Base-by-base conservation (phyloP, 2,888 invertebrate genomes). In the Euproctis similis region DNA sequence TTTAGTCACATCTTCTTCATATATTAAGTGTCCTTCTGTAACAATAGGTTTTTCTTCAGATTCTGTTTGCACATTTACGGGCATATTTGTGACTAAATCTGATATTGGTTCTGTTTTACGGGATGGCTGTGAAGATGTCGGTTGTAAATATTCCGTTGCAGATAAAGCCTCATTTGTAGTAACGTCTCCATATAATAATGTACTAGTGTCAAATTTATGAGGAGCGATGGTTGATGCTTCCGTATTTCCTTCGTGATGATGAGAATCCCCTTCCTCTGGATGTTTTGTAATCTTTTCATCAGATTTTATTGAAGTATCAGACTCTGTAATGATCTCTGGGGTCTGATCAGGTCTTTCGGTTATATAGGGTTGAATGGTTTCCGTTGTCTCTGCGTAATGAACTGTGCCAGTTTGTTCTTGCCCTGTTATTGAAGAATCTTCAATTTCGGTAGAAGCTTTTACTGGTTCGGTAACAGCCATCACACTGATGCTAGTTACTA, bases 401-500 rank as follows among this genome's bases (percentile, higher is more conserved):
- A 24, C 34, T n/a, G 46, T 49, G 8, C 31, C 16, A 6, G 26
- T 21, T 9, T 34, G 29, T 26, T 36, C 30, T 16, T 26, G 22
- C n/a, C 22, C 33, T 4, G 51, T 42, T 4, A 36, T 29, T 6
- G 24, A 30, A 9, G 35, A n/a, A 23, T 44, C 38, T 27, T 43
- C 30, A 8, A 30, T 41, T 27, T 51, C 42, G 2, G 49, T 42
- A 16, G 31, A 30, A 4, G 24, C 28, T 36, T 28, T 29, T 6
- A 34, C 13, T 12, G 42, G 37, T 31, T 40, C 38, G 11, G 44
- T 40, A 4, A 34, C 36, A 12, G 30, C 28, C 30, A 36, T 12
- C 24, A 20, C 26, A 23, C 30, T 21, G 12, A 26, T 23, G 24
- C 34, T 46, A 3, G 43, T 42, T 11, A 36, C 22, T 25, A 24